phyloP scores from a whole-genome alignment of 2,888 invertebrate species.

The Aplocera efformata region DNA sequence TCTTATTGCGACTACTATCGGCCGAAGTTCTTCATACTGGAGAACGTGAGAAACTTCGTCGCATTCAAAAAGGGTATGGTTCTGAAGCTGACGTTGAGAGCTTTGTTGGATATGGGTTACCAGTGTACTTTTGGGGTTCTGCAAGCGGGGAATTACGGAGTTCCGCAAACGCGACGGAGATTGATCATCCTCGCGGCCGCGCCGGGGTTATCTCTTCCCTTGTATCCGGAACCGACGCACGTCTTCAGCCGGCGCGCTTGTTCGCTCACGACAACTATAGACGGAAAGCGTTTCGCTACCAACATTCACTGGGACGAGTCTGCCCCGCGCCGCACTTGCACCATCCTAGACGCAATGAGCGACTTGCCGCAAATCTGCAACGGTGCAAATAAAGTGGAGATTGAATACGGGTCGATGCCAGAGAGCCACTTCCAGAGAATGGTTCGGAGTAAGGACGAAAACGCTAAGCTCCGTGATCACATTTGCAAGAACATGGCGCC shows the following conservation, averaged over 20 bases:
- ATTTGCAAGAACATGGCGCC: slow-evolving; percentile 92
- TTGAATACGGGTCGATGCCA: slow-evolving; percentile 86
- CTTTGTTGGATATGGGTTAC: slow-evolving; percentile 91
- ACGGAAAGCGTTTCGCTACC: slow-evolving; percentile 70
- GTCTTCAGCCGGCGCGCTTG: slow-evolving; percentile 87
- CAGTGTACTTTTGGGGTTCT: slow-evolving; percentile 93
- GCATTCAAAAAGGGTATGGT: slow-evolving; percentile 91
- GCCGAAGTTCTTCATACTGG: slow-evolving; percentile 90
- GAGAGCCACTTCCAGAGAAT: slow-evolving; percentile 87
- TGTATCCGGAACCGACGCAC: slow-evolving; percentile 89
- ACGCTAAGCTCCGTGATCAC: slow-evolving; percentile 84
- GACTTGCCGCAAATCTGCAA: slow-evolving; percentile 89
- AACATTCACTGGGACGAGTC: slow-evolving; percentile 83
- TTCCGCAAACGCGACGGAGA: slow-evolving; percentile 89
- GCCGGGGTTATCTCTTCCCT: slow-evolving; percentile 86
- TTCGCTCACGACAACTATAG: slow-evolving; percentile 71
- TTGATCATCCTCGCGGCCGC: slow-evolving; percentile 90
- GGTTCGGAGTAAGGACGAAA: slow-evolving; percentile 81
- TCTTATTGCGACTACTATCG: slow-evolving; percentile 93
- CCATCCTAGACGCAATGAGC: slow-evolving; percentile 90
- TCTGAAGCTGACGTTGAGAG: slow-evolving; percentile 87
- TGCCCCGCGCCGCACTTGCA: slow-evolving; percentile 88
- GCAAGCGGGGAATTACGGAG: slow-evolving; percentile 92
- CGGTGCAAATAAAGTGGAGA: slow-evolving; percentile 84
- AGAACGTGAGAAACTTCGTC: slow-evolving; percentile 93